Conservation (phyloP, 2,113 vertebrate genomes). For the Onychostoma macrolepis region DNA sequence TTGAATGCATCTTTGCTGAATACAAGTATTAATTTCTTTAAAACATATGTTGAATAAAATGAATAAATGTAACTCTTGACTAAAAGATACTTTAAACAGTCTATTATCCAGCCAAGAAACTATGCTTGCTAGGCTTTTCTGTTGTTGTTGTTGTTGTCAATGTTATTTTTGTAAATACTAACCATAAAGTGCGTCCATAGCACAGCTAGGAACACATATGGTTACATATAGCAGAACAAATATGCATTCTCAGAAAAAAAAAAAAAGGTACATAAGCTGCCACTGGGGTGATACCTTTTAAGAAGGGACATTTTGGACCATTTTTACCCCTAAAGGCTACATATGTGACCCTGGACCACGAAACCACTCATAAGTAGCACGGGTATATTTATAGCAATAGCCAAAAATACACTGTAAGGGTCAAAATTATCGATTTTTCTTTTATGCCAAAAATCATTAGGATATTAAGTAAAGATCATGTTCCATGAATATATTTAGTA, state of each 20-base stretch:
- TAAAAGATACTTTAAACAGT: background rate
- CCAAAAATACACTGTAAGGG: too few relatives aligned
- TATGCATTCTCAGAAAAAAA: too few relatives aligned
- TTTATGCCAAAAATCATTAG: too few relatives aligned
- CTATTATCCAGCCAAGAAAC: conserved; percentile 1
- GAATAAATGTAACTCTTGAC: background rate
- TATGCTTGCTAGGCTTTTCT: background rate
- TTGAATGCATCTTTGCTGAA: background rate
- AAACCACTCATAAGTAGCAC: too few relatives aligned
- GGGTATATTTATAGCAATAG: too few relatives aligned
- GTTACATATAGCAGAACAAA: background rate
- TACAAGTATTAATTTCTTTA: background rate
- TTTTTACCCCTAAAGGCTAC: too few relatives aligned
- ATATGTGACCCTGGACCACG: too few relatives aligned
- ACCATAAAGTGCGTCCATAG: background rate
- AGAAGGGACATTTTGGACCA: too few relatives aligned
- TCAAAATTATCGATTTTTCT: too few relatives aligned
- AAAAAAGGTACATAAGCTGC: background rate
- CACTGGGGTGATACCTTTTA: background rate
- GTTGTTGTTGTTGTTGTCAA: background rate
- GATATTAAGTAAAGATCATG: too few relatives aligned
- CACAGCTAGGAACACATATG: background rate
- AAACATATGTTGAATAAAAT: background rate
- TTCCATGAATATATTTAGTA: too few relatives aligned
- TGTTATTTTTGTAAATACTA: background rate